Evolutionary conservation across 2,888 invertebrate genomes (phyloP).

Genomic region (Mystacides longicornis): DNA sequence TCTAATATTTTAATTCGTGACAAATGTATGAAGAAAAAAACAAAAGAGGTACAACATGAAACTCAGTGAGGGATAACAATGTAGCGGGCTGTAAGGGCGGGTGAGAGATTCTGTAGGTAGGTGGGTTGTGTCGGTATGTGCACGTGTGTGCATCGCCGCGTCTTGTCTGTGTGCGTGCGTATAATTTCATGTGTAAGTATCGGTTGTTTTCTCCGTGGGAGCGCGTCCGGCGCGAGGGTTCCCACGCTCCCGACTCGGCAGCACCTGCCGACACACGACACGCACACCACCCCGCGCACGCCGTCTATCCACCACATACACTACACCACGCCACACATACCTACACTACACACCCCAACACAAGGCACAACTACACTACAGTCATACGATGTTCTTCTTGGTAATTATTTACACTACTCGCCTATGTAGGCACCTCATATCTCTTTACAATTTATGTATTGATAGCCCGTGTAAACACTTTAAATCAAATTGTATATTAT

Average conservation of each 20-base stretch:
- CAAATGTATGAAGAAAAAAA: no score
- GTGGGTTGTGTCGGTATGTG: neutral
- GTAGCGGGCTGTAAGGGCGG: neutral
- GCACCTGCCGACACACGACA: conserved; percentile 17
- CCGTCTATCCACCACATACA: neutral
- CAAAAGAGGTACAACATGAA: no score
- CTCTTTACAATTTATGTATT: no score
- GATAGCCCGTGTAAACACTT: no score
- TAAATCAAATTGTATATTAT: no score
- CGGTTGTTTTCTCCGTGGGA: conserved; percentile 16
- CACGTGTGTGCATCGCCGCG: conserved; percentile 1
- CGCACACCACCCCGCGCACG: conserved; percentile 3
- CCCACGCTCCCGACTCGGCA: conserved; percentile 16
- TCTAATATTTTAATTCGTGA: no score
- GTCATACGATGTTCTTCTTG: no score
- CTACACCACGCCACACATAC: neutral
- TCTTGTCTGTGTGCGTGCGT: neutral
- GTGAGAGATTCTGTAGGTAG: neutral
- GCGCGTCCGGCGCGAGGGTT: conserved; percentile 18
- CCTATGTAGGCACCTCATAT: no score
- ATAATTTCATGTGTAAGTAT: neutral
- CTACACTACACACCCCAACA: neutral
- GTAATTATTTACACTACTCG: no score
- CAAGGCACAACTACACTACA: no score
- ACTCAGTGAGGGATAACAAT: no score